These are phyloP conservation scores for Hoplodrina blanda DNA, from an alignment of 2,888 invertebrate species.

Conservation along the genomic window DNA sequence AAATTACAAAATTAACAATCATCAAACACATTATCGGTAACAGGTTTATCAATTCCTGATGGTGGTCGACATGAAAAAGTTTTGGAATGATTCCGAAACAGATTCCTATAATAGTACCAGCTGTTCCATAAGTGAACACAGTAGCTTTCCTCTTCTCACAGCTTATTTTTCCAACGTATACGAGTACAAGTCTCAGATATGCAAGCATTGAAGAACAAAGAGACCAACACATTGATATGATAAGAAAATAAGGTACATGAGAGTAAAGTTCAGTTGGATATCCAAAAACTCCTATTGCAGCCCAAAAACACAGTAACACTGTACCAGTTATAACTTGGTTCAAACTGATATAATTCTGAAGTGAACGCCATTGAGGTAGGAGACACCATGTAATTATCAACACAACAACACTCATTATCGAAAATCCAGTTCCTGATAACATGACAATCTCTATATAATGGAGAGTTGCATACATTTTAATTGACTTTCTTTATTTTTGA, in stretches of 20 bases:
- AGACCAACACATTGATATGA: conserved; percentile 47
- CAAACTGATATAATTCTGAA: conserved; percentile 45
- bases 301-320: neutral
- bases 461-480: neutral
- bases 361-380: conserved; percentile 43
- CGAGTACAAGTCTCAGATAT: conserved; percentile 37
- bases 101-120: conserved; percentile 8
- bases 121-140: conserved; percentile 9
- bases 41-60: neutral
- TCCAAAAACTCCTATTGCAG: neutral
- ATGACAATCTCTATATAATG: conserved; percentile 15
- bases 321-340: conserved; percentile 41
- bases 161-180: conserved; percentile 36
- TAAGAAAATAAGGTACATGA: conserved; percentile 20
- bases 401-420: conserved; percentile 38
- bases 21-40: conserved; percentile 8
- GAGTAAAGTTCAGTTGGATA: fast-evolving
- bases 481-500: neutral
- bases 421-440: conserved; percentile 19
- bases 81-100: conserved; percentile 7
- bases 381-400: conserved; percentile 45
- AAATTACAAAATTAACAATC: conserved; percentile 33
- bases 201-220: conserved; percentile 28
- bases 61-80: fast-evolving
- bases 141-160: conserved; percentile 38